Evolutionary conservation across 2,797 vertebrate species (phyloP), one percentile per base, ranked within the genome.

Genomic region (Bufotes viridis): DNA sequence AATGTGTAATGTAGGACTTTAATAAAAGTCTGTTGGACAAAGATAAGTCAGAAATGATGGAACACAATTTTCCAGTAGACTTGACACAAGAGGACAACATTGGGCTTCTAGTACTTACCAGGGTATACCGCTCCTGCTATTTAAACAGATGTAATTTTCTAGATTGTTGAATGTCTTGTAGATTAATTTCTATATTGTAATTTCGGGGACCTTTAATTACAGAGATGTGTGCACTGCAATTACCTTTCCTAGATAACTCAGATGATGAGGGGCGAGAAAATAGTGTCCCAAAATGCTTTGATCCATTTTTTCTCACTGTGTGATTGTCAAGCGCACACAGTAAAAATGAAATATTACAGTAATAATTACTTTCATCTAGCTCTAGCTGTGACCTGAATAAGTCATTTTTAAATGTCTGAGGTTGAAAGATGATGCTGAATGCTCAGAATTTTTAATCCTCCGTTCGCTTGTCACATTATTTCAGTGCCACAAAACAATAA

Each of bases 331-430:
- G 51, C 49, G 49, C 51, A 63, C 72, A 75, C 34, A 83, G 81
- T 78, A 78, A 83, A 69, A 67, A 63, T 83, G 72, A 87, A 83
- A 87, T 78, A 87, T 87, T 83, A 55, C 55, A 69, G 87, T 82
- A 78, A 78, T 83, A 87, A 87, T 87, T 87, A 69, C 74, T 87
- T 78, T 83, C 78, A 69, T 87, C 61, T 78, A 78, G 61, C 49
- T 58, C 72, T 78, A 11, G 17, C 49, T 83, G 72, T 79, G 72
- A 78, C 87, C 72, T 83, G 81, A 84, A 87, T 87, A 87, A 78
- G 69, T 87, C 58, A 83, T 29, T 87, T 29, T 82, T 34, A 15
- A 67, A 49, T 76, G 70, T 17, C 58, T 75, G 57, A 3, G 5
- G 17, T 75, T 87, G 70, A 87, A 65, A 87, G 76, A 78, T 82